Evolutionary conservation across 2,888 invertebrate genomes (phyloP), one percentile per base, ranked within the genome.

Genomic region (Cantharis flavilabris): DNA sequence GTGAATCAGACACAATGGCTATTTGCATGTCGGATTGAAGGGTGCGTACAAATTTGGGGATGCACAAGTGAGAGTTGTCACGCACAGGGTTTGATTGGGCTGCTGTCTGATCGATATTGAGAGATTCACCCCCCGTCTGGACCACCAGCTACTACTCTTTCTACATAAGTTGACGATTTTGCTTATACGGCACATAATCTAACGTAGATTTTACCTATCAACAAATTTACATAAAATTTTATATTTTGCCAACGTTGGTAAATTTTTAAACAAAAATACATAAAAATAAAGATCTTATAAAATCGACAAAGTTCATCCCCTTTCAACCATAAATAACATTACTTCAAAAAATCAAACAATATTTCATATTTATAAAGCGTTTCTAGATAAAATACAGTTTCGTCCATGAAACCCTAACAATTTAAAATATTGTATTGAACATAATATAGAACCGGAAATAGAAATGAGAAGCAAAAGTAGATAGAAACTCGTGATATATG

Each of bases 81-180:
- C 88, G 88, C 88, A 88, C 88, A 88, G 84, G 85, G 87, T 87
- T 88, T 88, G 88, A 88, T 88, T 88, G 88, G 88, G 85, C 88
- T 87, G 85, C 87, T 85, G 84, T 80, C 87, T 87, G 87, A 87
- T 87, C 87, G 87, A 87, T 87, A 88, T 87, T 86, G 86, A 86
- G 85, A 87, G 87, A 87, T 87, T 87, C 87, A 86, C 87, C 86
- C 86, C 84, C 84, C 85, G 86, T 86, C 86, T 85, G 85, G 85
- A 86, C 86, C 84, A 86, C 83, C 83, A 82, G 84, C 85, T 86
- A 86, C 85, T 86, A 86, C 80, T 85, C 84, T 82, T 84, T 82
- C 85, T 86, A 84, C 84, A 84, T 86, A 85, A 84, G 85, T 86
- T 84, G 81, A 75, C 79, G 74, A 64, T 74, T 73, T 33, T 70